phyloP scores from a whole-genome alignment of 2,113 vertebrate genomes.

The Bubo scandiacus region DNA sequence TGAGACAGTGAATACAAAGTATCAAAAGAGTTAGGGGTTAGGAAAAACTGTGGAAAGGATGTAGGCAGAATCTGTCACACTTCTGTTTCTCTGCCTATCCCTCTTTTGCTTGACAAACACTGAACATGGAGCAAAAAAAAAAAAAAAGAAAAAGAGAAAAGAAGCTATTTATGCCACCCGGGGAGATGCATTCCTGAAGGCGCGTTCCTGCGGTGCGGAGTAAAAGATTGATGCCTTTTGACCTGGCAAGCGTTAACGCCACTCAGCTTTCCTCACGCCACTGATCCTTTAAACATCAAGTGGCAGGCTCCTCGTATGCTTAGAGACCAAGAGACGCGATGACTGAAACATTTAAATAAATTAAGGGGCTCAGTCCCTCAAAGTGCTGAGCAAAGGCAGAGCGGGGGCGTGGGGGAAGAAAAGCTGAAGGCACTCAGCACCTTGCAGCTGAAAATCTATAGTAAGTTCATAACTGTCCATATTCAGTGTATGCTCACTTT shows the following conservation, averaged over 20 bases:
- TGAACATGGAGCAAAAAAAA: not conserved
- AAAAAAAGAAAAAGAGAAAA: not conserved
- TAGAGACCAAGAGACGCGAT: not conserved
- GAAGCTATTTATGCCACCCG: not conserved
- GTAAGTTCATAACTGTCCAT: not conserved
- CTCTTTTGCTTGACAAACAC: not conserved
- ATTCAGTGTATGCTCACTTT: accelerated
- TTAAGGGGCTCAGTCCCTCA: not conserved
- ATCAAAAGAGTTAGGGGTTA: slow-evolving; percentile 26
- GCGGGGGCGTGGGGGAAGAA: accelerated
- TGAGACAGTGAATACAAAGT: slow-evolving; percentile 65
- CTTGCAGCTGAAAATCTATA: not conserved
- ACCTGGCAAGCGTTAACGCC: not conserved
- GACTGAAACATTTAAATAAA: not conserved
- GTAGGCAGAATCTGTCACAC: not conserved
- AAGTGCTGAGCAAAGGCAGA: not conserved
- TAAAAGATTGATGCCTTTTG: not conserved
- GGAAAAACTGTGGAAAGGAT: not conserved
- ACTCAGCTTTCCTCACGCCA: not conserved
- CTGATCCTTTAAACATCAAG: not conserved
- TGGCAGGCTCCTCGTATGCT: not conserved
- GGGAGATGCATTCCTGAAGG: not conserved
- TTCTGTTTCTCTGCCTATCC: not conserved
- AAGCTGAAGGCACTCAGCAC: not conserved
- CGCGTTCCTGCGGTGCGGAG: not conserved